Conservation (phyloP, 30 jellyfish, hydroid and myxozoan genomes). For the Hydractinia symbiolongicarpus region DNA sequence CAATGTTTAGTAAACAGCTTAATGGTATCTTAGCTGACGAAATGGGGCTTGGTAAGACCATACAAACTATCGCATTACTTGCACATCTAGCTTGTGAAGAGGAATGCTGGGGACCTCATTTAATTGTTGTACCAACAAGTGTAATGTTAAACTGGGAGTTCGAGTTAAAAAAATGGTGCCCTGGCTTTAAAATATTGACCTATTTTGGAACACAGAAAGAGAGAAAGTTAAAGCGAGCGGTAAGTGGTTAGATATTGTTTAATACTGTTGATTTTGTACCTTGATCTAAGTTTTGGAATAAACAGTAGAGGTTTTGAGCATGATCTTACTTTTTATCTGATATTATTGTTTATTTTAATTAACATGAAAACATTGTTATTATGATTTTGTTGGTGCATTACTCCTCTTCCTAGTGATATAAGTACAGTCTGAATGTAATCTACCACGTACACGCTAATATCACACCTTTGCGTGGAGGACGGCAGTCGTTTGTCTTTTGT, state of each 20-base stretch:
- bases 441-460: no score
- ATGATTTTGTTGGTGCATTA: no score
- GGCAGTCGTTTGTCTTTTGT: no score
- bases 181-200: constrained; percentile 81
- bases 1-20: constrained; percentile 83
- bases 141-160: constrained; percentile 98
- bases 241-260: not conserved
- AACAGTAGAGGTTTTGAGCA: no score
- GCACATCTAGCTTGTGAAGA: constrained; percentile 96
- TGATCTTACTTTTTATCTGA: no score
- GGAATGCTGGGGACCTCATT: constrained; percentile 98
- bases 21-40: constrained; percentile 96
- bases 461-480: no score
- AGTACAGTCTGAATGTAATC: no score
- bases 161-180: constrained; percentile 95
- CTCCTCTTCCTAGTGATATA: no score
- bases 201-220: constrained; percentile 94
- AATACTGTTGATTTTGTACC: no score
- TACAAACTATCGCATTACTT: constrained; percentile 88
- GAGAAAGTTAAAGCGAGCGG: constrained; percentile 75
- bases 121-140: constrained; percentile 94
- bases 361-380: no score
- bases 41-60: constrained; percentile 97
- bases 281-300: no score
- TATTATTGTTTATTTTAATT: no score